Evolutionary conservation across 2,888 invertebrate genomes (phyloP), one percentile per base, ranked within the genome.

Genomic region (Sphaeridia pumilis): DNA sequence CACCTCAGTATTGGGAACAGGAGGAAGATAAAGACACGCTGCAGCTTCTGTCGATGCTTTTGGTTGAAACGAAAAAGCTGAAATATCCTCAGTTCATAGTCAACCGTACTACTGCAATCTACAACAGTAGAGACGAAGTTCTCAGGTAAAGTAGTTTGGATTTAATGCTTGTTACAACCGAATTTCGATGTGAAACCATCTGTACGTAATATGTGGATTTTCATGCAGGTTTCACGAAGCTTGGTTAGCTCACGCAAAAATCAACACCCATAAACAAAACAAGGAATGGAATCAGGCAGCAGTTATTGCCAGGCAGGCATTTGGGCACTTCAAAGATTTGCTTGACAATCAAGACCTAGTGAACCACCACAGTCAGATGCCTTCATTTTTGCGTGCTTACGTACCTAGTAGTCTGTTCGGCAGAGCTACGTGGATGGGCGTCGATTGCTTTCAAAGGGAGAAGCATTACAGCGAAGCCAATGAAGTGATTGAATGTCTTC

Each of bases 351-450:
- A 22, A 1, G 50, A 54, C 1, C 20, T 44, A 22, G 51, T 53
- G 24, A 24, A 48, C 1, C 56, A 62, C 35, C 66, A 66, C 63
- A 65, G 1, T 60, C 67, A 14, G 60, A 70, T 72, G 66, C 78
- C 80, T 0, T 58, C 65, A 1, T 80, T 77, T 72, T 69, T 82
- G 21, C 72, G 77, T 4, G 70, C 73, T 26, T 83, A 74, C 67
- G 79, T 81, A 0, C 75, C 79, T 0, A 72, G 76, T 0, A 71
- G 72, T 52, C 69, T 74, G 3, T 69, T 72, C 49, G 64, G 69
- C 2, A 68, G 74, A 35, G 67, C 71, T 41, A 58, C 73, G 21
- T 70, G 67, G 58, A 66, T 69, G 48, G 71, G 72, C 17, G 72
- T 75, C 2, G 74, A 75, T 45, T 67, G 72, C 5, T 67, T 73